These are phyloP conservation scores for Callimorpha dominula DNA, from an alignment of 2,888 invertebrate species.

Conservation along the genomic window DNA sequence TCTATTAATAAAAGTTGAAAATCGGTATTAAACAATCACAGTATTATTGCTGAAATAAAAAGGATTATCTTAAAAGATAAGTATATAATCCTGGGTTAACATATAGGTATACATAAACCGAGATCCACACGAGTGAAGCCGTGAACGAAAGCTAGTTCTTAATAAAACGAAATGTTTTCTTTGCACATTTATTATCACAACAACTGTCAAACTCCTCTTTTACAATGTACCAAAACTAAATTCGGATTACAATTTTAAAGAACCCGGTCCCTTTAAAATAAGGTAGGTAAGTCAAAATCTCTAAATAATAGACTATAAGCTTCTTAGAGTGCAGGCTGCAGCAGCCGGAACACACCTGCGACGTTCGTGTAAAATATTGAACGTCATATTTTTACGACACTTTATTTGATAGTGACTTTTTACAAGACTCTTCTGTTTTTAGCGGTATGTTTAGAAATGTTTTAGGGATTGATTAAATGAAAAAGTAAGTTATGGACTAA, in stretches of 20 bases:
- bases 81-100: too few relatives aligned
- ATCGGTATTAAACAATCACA: too few relatives aligned
- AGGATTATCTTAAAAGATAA: too few relatives aligned
- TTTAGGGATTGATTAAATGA: too few relatives aligned
- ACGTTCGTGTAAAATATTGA: constrained; percentile 40
- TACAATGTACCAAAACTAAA: constrained; percentile 16
- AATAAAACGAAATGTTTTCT: background rate
- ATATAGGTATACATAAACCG: too few relatives aligned
- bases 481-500: background rate
- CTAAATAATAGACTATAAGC: constrained; percentile 62
- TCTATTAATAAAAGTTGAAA: too few relatives aligned
- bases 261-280: constrained; percentile 11
- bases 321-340: constrained; percentile 50
- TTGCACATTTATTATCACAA: background rate
- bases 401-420: constrained; percentile 20
- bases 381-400: constrained; percentile 46
- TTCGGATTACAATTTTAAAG: constrained; percentile 7
- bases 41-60: too few relatives aligned
- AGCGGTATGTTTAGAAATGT: background rate
- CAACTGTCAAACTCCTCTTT: background rate
- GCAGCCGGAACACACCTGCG: constrained; percentile 32
- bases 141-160: background rate
- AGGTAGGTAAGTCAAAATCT: constrained; percentile 47
- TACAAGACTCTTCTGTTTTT: background rate
- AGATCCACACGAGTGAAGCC: too few relatives aligned